Evolutionary conservation across 2,797 vertebrate species (phyloP), one percentile per base, ranked within the genome.

Genomic region (Sardinella longiceps): DNA sequence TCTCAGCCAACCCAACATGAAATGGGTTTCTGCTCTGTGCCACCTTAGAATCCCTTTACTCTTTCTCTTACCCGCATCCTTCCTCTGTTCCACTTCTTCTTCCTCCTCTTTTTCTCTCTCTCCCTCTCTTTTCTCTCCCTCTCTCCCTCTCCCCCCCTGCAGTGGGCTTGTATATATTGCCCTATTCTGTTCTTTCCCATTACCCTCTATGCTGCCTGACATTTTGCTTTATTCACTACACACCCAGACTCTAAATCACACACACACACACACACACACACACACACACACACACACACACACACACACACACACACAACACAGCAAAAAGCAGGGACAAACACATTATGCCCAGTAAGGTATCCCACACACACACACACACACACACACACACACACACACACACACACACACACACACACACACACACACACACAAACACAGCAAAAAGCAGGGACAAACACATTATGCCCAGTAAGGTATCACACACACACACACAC

Each of bases 181-280:
- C 33, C 70, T 43, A 77, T 77, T 77, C 70, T 77, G 70, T 33
- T 77, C 37, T 74, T 77, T 43, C 70, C 70, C 70, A 77, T 77
- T 77, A 77, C 70, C 70, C 70, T 77, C 70, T 77, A 43, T 77
- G 70, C 70, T 77, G 70, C 37, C 70, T 77, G 70, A 77, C 70
- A 77, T 77, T 77, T 77, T 77, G 37, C 5, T 77, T 77, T 77
- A 77, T 77, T 23, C 70, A 43, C 70, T 77, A 77, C 70, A 77
- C 37, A 39, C 15, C 23, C 14, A 77, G 70, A 15, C 70, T 77
- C 33, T 77, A 77, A 77, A 77, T 77, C 70, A 77, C 10, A 70
- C 63, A 70, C 28, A 37, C 28, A 70, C 1, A 60, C 56, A 60
- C 56, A 25, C 56, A 60, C 56, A n/a, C 5, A 58, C 5, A n/a